Percentiles rank a stretch among this genome's conserved stretches.
Conservation (phyloP, 2,113 vertebrate genomes). For the Antechinus stuartii region DNA sequence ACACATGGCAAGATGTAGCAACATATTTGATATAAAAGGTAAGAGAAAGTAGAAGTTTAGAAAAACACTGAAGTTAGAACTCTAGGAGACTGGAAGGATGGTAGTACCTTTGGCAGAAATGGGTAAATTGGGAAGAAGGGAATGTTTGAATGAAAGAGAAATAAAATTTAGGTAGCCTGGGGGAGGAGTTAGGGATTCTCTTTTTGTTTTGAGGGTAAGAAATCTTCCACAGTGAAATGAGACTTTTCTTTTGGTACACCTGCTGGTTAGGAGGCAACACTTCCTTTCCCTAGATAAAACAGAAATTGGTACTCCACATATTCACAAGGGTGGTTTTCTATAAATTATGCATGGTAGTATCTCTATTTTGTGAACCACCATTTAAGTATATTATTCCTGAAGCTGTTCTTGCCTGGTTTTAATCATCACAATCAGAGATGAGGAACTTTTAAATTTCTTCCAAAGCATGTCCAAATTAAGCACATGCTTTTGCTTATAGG, state of each 20-base stretch:
- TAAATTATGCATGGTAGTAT: conserved; percentile 90
- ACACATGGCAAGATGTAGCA: too few species aligned
- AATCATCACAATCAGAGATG: conserved; percentile 92
- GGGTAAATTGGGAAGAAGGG: too few species aligned
- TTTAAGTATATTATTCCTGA: conserved; percentile 96
- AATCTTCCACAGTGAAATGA: too few species aligned
- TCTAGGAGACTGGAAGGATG: too few species aligned
- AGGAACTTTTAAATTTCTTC: not conserved
- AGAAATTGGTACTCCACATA: conserved; percentile 91
- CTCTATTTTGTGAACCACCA: conserved; percentile 93
- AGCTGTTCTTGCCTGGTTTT: conserved; percentile 99
- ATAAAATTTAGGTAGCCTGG: too few species aligned
- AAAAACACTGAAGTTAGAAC: too few species aligned
- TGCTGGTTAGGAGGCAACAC: too few species aligned
- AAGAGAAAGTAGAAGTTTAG: too few species aligned
- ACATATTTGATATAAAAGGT: too few species aligned
- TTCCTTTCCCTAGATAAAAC: conserved; percentile 87
- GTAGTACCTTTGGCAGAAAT: too few species aligned
- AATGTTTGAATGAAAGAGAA: too few species aligned
- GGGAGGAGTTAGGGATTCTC: not conserved
- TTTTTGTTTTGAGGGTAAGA: not conserved
- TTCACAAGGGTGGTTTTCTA: conserved; percentile 90
- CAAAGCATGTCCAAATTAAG: not conserved
- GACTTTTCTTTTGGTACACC: too few species aligned
- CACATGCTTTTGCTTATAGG: not conserved